Conservation (phyloP, 2,113 vertebrate species). For the Chascanopsetta lugubris region DNA sequence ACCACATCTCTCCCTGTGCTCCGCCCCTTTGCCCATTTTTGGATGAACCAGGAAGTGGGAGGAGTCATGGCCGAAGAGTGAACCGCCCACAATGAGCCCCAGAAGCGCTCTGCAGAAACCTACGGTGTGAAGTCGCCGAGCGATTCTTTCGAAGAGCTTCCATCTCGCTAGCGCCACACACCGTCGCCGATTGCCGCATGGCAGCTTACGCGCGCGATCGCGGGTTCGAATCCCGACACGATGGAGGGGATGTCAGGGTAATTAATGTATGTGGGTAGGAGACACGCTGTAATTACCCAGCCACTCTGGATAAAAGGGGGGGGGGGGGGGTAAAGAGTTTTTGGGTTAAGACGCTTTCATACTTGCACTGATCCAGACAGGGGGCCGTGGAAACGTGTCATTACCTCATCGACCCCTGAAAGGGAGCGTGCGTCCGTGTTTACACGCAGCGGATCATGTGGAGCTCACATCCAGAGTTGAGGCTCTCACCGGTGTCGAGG, state of each 20-base stretch:
- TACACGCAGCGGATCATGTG: too few species aligned
- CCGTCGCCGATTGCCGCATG: constrained; percentile 26
- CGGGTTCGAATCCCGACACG: constrained; percentile 22
- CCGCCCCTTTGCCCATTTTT: too few species aligned
- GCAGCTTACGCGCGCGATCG: constrained; percentile 24
- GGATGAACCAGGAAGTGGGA: too few species aligned
- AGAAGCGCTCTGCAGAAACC: not conserved
- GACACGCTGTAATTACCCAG: constrained; percentile 51
- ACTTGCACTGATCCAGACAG: constrained; percentile 63
- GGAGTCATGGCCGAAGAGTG: too few species aligned
- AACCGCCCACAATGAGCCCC: too few species aligned
- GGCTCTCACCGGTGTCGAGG: too few species aligned
- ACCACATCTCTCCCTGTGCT: too few species aligned
- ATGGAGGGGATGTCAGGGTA: constrained; percentile 29
- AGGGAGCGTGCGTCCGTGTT: constrained; percentile 26
- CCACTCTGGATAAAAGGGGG: constrained; percentile 29
- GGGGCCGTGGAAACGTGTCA: constrained; percentile 52
- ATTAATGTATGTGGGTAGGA: constrained; percentile 37
- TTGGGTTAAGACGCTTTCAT: constrained; percentile 40
- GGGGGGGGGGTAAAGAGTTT: too few species aligned
- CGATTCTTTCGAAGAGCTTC: constrained; percentile 19
- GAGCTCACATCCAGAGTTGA: too few species aligned
- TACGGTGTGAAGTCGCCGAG: too few species aligned
- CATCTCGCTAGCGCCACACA: constrained; percentile 4
- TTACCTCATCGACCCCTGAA: constrained; percentile 58